Conservation (phyloP, 2,797 vertebrate genomes). For the Tympanoctomys barrerae region DNA sequence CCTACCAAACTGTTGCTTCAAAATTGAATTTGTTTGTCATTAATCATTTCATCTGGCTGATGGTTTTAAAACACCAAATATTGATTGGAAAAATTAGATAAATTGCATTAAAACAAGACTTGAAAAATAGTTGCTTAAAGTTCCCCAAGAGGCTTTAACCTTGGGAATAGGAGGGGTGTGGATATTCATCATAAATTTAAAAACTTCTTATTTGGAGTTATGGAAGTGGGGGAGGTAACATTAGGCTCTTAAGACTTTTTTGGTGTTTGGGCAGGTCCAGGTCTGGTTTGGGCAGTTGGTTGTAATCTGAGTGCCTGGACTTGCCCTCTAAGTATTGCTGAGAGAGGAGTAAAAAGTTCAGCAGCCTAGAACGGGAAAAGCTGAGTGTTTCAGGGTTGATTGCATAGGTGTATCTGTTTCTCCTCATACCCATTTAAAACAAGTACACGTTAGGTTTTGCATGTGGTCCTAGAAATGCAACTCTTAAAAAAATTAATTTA, state of each 20-base stretch:
- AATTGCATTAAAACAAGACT: slow-evolving; percentile 53
- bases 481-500: not conserved
- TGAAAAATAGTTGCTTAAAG: slow-evolving; percentile 64
- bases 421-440: slow-evolving; percentile 64
- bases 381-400: slow-evolving; percentile 71
- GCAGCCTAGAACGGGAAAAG: slow-evolving; percentile 79
- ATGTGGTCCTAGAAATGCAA: slow-evolving; percentile 73
- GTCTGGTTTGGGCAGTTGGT: slow-evolving; percentile 81
- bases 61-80: slow-evolving; percentile 29
- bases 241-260: slow-evolving; percentile 57
- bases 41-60: slow-evolving; percentile 46
- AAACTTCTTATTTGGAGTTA: not conserved
- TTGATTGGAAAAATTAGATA: slow-evolving; percentile 67
- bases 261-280: slow-evolving; percentile 69
- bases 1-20: slow-evolving; percentile 40
- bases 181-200: slow-evolving; percentile 45
- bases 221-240: slow-evolving; percentile 45
- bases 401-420: slow-evolving; percentile 60
- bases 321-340: slow-evolving; percentile 79
- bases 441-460: slow-evolving; percentile 61
- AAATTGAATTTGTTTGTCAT: slow-evolving; percentile 64
- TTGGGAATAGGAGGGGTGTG: not conserved
- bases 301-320: slow-evolving; percentile 80
- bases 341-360: slow-evolving; percentile 71
- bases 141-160: not conserved